Base-by-base conservation (phyloP, 2,888 invertebrate genomes). In the Pandemis corylana region DNA sequence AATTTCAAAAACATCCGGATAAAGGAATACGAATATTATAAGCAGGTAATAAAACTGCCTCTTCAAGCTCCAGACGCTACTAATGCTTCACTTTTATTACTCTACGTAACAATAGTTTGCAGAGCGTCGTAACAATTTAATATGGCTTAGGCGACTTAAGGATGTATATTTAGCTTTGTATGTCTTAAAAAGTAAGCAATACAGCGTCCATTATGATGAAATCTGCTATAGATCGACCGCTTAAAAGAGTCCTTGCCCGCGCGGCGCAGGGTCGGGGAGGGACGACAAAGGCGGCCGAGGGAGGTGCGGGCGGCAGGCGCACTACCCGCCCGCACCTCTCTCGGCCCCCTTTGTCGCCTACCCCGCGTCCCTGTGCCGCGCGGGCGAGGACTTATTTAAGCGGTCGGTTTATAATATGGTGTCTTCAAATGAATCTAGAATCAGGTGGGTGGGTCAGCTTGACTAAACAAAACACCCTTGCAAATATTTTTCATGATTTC, bases 11-110 rank as follows among this genome's bases (percentile, higher is more conserved):
- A 83, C 84, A 90, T 89, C 85, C 86, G 84, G 83, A 85, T 81
- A 83, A 87, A 83, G 83, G 84, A 87, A 89, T 86, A 86, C 88
- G 89, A 89, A 91, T 89, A 91, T 90, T 91, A 88, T 87, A 85
- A 88, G 82, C 83, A 85, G 84, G 85, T 85, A 84, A 87, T 90
- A 86, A 85, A 85, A 78, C 78, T 82, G 79, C 82, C 78, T 82
- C 80, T 79, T 77, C 66, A 69, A 81, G 81, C 85, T 84, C 84
- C 82, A 89, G 89, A 87, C 87, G 78, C 79, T 79, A 15, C 46
- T 44, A 46, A 64, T 65, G 49, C 15, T 59, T 56, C 56, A 9
- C 56, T 56, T 56, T 5, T 53, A 53, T 53, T 15, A 13, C 56
- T 71, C 28, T 46, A 64, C 80, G 80, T 85, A 84, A 83, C 82